Base-by-base conservation (phyloP, 1,140 invertebrate species). In the Nymphalis io region DNA sequence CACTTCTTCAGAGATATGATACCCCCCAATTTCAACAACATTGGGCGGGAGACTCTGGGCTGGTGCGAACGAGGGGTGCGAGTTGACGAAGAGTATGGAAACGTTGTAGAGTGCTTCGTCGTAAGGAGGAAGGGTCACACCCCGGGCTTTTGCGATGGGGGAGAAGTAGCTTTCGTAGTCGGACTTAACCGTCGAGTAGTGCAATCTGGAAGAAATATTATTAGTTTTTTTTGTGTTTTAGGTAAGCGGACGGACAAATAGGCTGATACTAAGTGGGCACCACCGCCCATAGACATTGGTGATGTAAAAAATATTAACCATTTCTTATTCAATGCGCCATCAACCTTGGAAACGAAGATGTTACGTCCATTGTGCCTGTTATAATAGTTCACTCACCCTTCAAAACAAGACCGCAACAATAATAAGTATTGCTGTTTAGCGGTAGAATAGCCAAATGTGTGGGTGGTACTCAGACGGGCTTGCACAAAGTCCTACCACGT, bases 21-120 rank as follows among this genome's bases (percentile, higher is more conserved):
- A 84, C 33, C 93, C 92, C 61, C 87, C 94, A 15, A 93, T 92
- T 63, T 92, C 93, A 1, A 92, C 86, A 59, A 92, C 92, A 76
- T 89, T 94, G 0, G 94, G 94, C 3, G 93, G 80, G 16, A 90
- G 71, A 1, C 93, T 92, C 53, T 90, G 79, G 0, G 92, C 80
- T 46, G 87, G 83, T 11, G 90, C 88, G 1, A 93, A 75, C 0
- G 87, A 87, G 0, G 92, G 85, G 65, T 95, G 93, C 3, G 93
- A 92, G 73, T 94, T 94, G 0, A 92, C 68, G 0, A 95, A 74
- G 21, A 94, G 10, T 0, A 93, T 51, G 13, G 93, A 93, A 0
- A 88, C 79, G 20, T 93, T 92, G 16, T 76, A 63, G 1, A 67
- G 38, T 0, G 79, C 79, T 10, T 72, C 73, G 1, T 65, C 60